Evolutionary conservation across 2,797 vertebrate genomes (phyloP), one percentile per base, ranked within the genome.

Genomic region (Poecilia velifera): DNA sequence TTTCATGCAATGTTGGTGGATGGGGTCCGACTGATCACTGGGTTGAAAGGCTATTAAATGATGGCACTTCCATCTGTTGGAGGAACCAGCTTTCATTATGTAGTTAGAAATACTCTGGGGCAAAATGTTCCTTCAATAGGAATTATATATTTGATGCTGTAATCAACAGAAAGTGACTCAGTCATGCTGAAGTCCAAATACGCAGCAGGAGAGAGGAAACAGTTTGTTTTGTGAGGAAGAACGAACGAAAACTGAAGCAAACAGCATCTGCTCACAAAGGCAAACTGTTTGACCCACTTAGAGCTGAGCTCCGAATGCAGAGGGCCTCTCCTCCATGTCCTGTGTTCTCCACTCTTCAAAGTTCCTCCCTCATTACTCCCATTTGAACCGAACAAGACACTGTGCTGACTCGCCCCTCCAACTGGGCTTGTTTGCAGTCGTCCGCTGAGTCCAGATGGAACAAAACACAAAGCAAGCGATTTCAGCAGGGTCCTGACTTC

Each of bases 241-340:
- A 71, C 0, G 36, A 86, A 77, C 87, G 36, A 87, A 85, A 77
- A 49, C 76, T 68, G 68, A 92, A 89, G 81, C 86, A 90, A 91
- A 91, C 86, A 87, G 89, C 88, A 89, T 93, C 91, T 93, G 89
- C 87, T 91, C 91, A 90, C 91, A 91, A 90, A 94, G 88, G 64
- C 85, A 84, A 90, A 90, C 87, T 80, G 81, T 81, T 74, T 91
- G 92, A 94, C 94, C 93, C 92, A 93, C 88, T 94, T 93, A 84
- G 83, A 86, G 79, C 51, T 9, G 1, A 70, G 77, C 75, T 86
- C 78, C 8, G 1, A 36, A 73, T 39, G 74, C 73, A 73, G 62
- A 81, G 83, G 77, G 84, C 88, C 45, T 75, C 83, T 82, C 76
- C 81, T 78, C 81, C 73, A 41, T 51, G 77, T 78, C 82, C 81